A percentile compares a stretch with the other conserved stretches of the same genome.
Evolutionary conservation across 2,797 vertebrate species (phyloP).

Genomic region (Gallinago nigripennis): DNA sequence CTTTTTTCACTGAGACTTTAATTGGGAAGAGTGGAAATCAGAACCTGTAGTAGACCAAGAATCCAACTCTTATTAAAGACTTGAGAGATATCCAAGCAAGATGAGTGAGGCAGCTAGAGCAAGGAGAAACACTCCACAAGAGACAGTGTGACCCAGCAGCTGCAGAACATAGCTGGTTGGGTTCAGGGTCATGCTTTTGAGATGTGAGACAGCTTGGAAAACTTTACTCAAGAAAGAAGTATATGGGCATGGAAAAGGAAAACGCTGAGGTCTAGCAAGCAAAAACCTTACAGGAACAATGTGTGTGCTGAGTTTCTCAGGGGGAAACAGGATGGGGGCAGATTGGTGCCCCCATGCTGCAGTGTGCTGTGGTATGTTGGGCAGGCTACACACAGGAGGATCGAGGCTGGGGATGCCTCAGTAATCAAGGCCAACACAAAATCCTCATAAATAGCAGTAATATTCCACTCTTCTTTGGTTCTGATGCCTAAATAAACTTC

Average conservation of each 20-base stretch:
- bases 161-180: neutral
- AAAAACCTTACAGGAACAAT: neutral
- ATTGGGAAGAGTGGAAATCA: neutral
- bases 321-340: neutral
- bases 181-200: neutral
- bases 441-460: constrained; percentile 55
- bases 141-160: neutral
- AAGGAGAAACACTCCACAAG: neutral
- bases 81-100: neutral
- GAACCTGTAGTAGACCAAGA: neutral
- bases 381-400: neutral
- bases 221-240: neutral
- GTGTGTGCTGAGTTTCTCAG: neutral
- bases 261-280: neutral
- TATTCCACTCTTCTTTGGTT: constrained; percentile 55
- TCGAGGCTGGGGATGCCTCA: constrained; percentile 34
- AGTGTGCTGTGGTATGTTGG: neutral
- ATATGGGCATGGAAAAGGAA: neutral
- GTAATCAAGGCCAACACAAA: constrained; percentile 7
- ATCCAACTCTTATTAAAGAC: neutral
- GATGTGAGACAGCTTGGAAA: neutral
- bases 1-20: neutral
- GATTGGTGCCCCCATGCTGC: neutral
- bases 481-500: constrained; percentile 64
- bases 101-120: neutral